A percentile compares a stretch with the other conserved stretches of the same genome.
These are phyloP conservation scores for Daphoenositta chrysoptera DNA, from an alignment of 2,113 vertebrate genomes.

Conservation along the genomic window DNA sequence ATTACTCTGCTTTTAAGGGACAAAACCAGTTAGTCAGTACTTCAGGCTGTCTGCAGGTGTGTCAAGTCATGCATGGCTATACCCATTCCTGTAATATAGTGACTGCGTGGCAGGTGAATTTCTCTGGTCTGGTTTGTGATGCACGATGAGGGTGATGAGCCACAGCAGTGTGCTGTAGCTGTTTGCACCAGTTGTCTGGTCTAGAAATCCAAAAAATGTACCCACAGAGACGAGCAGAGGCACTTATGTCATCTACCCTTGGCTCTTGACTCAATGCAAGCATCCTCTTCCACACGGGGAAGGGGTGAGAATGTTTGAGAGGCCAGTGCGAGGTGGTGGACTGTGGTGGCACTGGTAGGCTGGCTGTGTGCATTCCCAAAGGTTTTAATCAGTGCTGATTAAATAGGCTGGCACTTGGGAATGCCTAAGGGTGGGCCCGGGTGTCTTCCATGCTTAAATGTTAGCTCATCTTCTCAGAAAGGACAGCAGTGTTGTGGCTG, in stretches of 20 bases:
- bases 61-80: neutral
- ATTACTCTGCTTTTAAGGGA: neutral
- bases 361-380: neutral
- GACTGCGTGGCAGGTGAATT: neutral
- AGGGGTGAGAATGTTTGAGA: neutral
- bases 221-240: neutral
- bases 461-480: neutral
- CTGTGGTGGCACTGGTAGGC: neutral
- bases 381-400: neutral
- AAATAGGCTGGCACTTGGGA: neutral
- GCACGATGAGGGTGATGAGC: accelerated
- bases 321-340: neutral
- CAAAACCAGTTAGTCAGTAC: neutral
- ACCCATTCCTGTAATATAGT: neutral
- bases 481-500: neutral
- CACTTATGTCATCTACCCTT: neutral
- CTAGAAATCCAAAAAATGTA: neutral
- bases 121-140: neutral
- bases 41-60: neutral
- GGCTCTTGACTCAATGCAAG: neutral
- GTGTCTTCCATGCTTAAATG: neutral
- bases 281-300: neutral
- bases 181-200: neutral
- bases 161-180: neutral
- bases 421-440: neutral